These are phyloP conservation scores for Linepithema humile DNA, from an alignment of 1,140 invertebrate species.

Conservation along the genomic window DNA sequence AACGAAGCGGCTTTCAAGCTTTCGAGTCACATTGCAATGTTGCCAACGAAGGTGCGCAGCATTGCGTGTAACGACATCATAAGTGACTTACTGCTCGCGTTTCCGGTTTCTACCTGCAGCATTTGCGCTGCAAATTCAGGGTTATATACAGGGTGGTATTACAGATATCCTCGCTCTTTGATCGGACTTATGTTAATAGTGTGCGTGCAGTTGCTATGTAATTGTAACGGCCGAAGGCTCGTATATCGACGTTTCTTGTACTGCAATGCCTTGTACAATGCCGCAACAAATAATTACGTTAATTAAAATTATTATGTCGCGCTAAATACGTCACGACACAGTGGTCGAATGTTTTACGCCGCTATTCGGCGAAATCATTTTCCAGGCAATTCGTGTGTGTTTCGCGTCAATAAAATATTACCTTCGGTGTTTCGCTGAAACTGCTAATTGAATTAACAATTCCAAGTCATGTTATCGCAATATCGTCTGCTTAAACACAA, in stretches of 20 bases:
- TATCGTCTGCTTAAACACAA: neutral
- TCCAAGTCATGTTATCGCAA: neutral
- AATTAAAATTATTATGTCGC: slow-evolving; percentile 27
- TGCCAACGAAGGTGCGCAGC: neutral
- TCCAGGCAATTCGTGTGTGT: neutral
- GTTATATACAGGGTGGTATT: neutral
- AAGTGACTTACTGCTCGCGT: neutral
- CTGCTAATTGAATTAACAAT: neutral
- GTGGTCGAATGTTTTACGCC: neutral
- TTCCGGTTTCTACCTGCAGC: slow-evolving; percentile 1
- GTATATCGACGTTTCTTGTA: slow-evolving; percentile 7
- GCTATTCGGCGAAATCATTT: slow-evolving; percentile 18
- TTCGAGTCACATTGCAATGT: neutral
- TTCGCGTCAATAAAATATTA: neutral
- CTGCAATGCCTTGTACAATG: neutral
- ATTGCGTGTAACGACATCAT: slow-evolving; percentile 28
- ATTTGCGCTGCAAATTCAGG: slow-evolving; percentile 4
- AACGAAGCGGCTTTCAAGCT: neutral
- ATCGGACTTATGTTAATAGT: slow-evolving; percentile 4
- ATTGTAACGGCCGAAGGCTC: neutral
- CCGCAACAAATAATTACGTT: slow-evolving; percentile 19
- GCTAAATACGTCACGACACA: neutral
- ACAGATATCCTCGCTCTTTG: slow-evolving; percentile 39
- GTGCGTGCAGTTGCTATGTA: neutral
- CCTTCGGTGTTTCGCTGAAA: neutral